These are phyloP conservation scores for Sisyra terminalis DNA, from an alignment of 2,888 invertebrate species.

Conservation along the genomic window DNA sequence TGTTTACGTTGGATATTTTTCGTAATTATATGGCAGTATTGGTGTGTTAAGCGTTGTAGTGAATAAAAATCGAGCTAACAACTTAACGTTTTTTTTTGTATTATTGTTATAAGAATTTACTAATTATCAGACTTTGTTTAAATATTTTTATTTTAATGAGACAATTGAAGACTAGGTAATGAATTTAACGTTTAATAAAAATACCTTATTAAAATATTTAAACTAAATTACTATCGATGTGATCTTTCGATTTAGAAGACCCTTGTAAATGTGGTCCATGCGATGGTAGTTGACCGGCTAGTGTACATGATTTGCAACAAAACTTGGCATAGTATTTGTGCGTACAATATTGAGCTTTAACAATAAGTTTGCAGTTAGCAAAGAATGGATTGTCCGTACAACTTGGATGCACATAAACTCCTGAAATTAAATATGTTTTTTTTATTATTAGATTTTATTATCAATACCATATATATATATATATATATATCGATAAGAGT, in stretches of 20 bases:
- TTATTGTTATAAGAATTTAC: too few species aligned
- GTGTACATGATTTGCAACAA: conserved; percentile 86
- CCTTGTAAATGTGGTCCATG: conserved; percentile 28
- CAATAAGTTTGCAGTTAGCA: conserved; percentile 80
- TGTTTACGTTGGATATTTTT: too few species aligned
- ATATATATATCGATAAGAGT: too few species aligned
- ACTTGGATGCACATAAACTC: conserved; percentile 53
- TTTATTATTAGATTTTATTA: neutral
- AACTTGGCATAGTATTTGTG: conserved; percentile 84
- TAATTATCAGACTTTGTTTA: too few species aligned
- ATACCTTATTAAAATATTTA: neutral
- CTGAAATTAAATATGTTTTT: conserved; percentile 28
- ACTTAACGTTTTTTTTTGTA: too few species aligned
- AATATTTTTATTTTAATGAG: too few species aligned
- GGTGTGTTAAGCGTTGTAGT: too few species aligned
- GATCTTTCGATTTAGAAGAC: neutral
- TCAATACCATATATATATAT: too few species aligned
- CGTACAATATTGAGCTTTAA: conserved; percentile 66
- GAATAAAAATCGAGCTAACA: too few species aligned
- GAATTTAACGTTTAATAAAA: too few species aligned
- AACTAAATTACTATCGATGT: conserved; percentile 1
- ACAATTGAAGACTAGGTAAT: too few species aligned
- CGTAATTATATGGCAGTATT: too few species aligned
- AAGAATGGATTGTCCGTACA: conserved; percentile 80
- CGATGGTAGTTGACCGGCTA: conserved; percentile 57